Percentiles rank a stretch among this genome's conserved stretches.
phyloP scores from a whole-genome alignment of 2,888 invertebrate genomes.

The Drosophila seclusa region DNA sequence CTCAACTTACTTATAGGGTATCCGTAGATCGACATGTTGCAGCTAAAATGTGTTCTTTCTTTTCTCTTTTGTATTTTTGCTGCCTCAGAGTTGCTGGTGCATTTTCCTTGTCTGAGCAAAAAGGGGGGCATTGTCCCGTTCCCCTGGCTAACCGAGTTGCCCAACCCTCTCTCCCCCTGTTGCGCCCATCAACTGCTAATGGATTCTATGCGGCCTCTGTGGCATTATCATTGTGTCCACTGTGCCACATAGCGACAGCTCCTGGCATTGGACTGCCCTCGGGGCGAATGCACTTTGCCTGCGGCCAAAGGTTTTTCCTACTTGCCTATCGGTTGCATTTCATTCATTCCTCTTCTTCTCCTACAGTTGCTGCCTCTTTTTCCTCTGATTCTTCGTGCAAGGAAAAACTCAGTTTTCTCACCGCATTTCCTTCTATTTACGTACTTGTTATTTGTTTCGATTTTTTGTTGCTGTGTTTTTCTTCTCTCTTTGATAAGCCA shows the following conservation, averaged over 20 bases:
- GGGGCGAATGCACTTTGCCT: constrained; percentile 74
- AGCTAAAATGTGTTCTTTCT: neutral
- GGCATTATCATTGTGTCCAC: constrained; percentile 66
- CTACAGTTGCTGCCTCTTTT: neutral
- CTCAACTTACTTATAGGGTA: neutral
- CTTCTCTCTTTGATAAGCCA: constrained; percentile 66
- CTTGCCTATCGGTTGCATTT: constrained; percentile 36
- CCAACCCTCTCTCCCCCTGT: neutral
- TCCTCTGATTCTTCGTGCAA: constrained; percentile 13
- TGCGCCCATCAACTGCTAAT: constrained; percentile 59
- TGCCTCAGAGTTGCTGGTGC: constrained; percentile 21
- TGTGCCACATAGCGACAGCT: constrained; percentile 31
- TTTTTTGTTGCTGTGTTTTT: constrained; percentile 26
- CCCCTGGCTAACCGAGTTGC: neutral
- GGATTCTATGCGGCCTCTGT: constrained; percentile 57
- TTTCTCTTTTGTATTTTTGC: constrained; percentile 15
- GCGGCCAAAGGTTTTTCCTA: constrained; percentile 69
- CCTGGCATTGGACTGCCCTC: constrained; percentile 45
- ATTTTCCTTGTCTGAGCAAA: constrained; percentile 33
- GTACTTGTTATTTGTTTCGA: constrained; percentile 22
- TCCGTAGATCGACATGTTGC: neutral
- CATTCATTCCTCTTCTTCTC: constrained; percentile 1
- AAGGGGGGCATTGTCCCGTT: constrained; percentile 59
- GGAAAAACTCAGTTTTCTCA: constrained; percentile 40
- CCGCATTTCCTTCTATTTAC: constrained; percentile 41